These are phyloP conservation scores for Buathra laborator DNA, from an alignment of 2,888 invertebrate species.

Conservation along the genomic window DNA sequence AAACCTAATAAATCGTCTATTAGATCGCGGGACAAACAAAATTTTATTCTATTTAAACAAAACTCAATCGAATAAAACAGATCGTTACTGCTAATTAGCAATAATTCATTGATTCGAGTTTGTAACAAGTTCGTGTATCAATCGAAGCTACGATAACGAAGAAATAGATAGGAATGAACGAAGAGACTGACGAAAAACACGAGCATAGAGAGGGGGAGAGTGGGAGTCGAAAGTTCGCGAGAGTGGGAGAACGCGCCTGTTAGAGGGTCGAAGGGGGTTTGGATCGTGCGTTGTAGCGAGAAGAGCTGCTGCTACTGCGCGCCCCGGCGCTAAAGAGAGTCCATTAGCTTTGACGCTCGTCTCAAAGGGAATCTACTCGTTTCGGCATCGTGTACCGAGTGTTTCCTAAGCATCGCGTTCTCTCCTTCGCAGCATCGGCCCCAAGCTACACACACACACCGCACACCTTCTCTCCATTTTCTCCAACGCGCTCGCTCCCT, in stretches of 20 bases:
- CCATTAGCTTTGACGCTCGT: constrained; percentile 84
- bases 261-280: constrained; percentile 40
- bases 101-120: neutral
- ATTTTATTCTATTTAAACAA: neutral
- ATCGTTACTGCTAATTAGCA: neutral
- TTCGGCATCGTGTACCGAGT: constrained; percentile 81
- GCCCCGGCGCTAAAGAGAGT: constrained; percentile 72
- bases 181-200: constrained; percentile 14
- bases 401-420: constrained; percentile 81
- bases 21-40: too few species aligned
- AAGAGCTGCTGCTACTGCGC: constrained; percentile 32
- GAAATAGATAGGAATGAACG: constrained; percentile 40
- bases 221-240: constrained; percentile 24
- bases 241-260: neutral
- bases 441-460: constrained; percentile 52
- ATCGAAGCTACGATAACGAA: constrained; percentile 56
- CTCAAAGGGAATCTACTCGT: constrained; percentile 82
- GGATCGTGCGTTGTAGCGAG: constrained; percentile 39
- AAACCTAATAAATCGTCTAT: too few species aligned
- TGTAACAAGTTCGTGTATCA: constrained; percentile 5
- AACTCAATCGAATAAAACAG: neutral
- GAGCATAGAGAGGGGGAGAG: constrained; percentile 61
- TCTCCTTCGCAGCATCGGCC: constrained; percentile 75
- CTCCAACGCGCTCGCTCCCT: constrained; percentile 11
- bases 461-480: constrained; percentile 15